Base-by-base conservation (phyloP, 2,888 invertebrate genomes). In the Tachina grossa region DNA sequence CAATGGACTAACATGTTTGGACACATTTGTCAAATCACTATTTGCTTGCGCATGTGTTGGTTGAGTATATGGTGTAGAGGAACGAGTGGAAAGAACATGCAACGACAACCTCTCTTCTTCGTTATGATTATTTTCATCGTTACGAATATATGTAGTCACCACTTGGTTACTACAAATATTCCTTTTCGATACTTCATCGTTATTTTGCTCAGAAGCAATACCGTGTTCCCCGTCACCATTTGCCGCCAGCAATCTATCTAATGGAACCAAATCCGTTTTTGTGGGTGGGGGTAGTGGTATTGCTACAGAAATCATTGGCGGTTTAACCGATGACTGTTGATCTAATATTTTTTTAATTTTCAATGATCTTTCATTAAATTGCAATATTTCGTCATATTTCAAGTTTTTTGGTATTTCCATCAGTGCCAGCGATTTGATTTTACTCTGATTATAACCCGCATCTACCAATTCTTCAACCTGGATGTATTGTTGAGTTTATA, bases 1-100 rank as follows among this genome's bases (percentile, higher is more conserved):
- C n/a, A 88, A 86, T 6, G 90, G 89, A 69, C 90, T 90, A 0
- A 88, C 87, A 11, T 89, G 89, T 14, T 88, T 88, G 0, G 88
- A 84, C 0, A 88, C 88, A 68, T 87, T 79, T 4, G 89, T 90
- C 77, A 92, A 80, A 53, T 91, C 92, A 77, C 90, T 90, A 82
- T 89, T 90, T 6, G 88, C 89, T 5, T 88, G 88, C 1, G 89
- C 90, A 83, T 89, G 90, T 9, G 90, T 75, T 19, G 89, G 87
- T n/a, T 90, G 89, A 0, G 90, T 91, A 49, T 90, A 91, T 1
- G 92, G 92, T 2, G 92, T 92, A 1, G 92, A 92, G 0, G 92
- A 91, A 1, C 92, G 89, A 9, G 90, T 90, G 0, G 91, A 91
- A 3, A 91, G 83, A 68, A 90, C 89, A 55, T 92, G 91, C 57